Percentiles rank a stretch among this genome's conserved stretches.
These are phyloP conservation scores for Electrophaes corylata DNA, from an alignment of 2,888 invertebrate genomes.

Conservation along the genomic window DNA sequence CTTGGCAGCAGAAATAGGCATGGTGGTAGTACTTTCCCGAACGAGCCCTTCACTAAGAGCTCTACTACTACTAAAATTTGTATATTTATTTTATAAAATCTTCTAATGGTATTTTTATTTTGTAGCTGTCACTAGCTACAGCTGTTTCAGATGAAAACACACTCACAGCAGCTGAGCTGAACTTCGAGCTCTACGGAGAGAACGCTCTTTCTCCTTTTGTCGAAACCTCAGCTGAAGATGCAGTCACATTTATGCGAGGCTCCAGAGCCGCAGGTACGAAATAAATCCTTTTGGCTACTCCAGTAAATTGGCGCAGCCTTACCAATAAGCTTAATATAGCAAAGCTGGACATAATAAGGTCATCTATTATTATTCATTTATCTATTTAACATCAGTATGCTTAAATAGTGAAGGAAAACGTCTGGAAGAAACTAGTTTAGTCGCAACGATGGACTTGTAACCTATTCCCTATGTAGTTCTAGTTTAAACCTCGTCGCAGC, in stretches of 20 bases:
- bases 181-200: constrained; percentile 67
- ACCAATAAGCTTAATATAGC: background rate
- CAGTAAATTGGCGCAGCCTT: background rate
- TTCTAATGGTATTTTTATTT: constrained; percentile 4
- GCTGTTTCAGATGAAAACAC: constrained; percentile 76
- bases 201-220: constrained; percentile 72
- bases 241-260: constrained; percentile 75
- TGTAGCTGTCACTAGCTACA: constrained; percentile 82
- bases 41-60: no score
- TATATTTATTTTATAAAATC: background rate
- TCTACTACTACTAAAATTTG: no score
- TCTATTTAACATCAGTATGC: background rate
- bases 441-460: no score
- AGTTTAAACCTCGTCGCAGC: no score
- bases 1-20: no score
- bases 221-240: constrained; percentile 66
- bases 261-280: constrained; percentile 69
- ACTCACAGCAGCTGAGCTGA: constrained; percentile 75
- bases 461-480: no score
- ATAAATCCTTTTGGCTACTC: background rate
- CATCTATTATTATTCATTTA: background rate
- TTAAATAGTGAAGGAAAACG: background rate
- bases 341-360: background rate
- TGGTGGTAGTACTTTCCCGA: no score
- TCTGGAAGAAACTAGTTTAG: background rate